Conservation (phyloP, 2,797 vertebrate species). For the Saxicola maurus region DNA sequence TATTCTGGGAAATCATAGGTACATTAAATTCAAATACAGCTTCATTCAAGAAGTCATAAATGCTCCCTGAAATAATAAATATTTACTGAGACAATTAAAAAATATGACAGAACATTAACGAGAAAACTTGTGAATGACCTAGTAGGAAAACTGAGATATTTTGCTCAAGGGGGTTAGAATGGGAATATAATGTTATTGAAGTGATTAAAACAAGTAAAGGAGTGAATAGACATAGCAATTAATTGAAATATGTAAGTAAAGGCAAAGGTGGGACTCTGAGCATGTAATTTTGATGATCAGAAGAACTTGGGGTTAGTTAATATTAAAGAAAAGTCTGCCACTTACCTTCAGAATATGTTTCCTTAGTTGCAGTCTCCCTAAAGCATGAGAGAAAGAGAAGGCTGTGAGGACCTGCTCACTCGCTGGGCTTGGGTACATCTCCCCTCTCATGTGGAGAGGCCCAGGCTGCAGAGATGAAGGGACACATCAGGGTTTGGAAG, state of each 20-base stretch:
- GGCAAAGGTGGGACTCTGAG: slow-evolving; percentile 14
- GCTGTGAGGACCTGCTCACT: neutral
- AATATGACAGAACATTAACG: slow-evolving; percentile 22
- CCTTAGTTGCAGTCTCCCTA: neutral
- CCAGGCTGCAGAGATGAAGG: neutral
- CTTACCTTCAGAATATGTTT: neutral
- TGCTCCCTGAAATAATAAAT: slow-evolving; percentile 50
- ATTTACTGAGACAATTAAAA: slow-evolving; percentile 47
- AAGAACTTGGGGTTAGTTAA: neutral
- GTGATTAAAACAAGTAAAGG: slow-evolving; percentile 26
- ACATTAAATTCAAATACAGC: slow-evolving; percentile 7
- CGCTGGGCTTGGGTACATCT: rapidly evolving
- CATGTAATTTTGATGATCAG: neutral
- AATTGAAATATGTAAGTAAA: slow-evolving; percentile 41
- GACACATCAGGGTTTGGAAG: rapidly evolving
- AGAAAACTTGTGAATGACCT: slow-evolving; percentile 53
- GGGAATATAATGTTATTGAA: slow-evolving; percentile 15
- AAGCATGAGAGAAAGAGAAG: neutral
- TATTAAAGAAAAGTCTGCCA: neutral
- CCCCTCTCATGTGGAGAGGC: rapidly evolving
- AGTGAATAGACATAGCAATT: slow-evolving; percentile 5
- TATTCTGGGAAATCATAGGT: slow-evolving; percentile 24
- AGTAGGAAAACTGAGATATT: slow-evolving; percentile 41
- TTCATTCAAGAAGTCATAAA: slow-evolving; percentile 25
- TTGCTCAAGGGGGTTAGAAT: slow-evolving; percentile 39